phyloP scores from a whole-genome alignment of 1,140 invertebrate species.

The Drosophila guanche region DNA sequence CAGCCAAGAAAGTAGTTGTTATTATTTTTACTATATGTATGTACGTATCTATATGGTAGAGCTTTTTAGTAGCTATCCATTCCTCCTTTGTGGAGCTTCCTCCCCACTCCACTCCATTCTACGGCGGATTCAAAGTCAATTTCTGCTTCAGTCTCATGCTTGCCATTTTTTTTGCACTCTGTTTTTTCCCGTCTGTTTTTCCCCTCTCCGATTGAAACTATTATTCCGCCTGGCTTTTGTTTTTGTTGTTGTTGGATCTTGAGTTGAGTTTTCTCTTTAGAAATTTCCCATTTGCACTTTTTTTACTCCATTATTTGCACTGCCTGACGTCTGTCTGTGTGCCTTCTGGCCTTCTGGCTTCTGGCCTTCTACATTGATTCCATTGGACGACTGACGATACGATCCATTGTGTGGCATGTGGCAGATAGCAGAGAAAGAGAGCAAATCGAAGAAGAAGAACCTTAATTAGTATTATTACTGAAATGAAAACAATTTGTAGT shows the following conservation, averaged over 20 bases:
- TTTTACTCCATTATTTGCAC: conserved; percentile 41
- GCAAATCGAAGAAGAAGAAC: conserved; percentile 51
- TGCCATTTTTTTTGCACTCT: conserved; percentile 21
- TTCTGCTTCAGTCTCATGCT: conserved; percentile 20
- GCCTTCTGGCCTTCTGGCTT: conserved; percentile 18
- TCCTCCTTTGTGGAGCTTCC: neutral
- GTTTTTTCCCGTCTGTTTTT: conserved; percentile 8
- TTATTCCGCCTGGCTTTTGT: conserved; percentile 37
- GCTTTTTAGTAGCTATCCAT: too few species aligned
- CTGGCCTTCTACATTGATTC: neutral
- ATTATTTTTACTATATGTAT: conserved; percentile 26
- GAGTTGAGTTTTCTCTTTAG: conserved; percentile 63
- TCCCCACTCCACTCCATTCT: neutral
- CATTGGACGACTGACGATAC: neutral
- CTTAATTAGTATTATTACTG: conserved; percentile 77
- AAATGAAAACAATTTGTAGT: conserved; percentile 76
- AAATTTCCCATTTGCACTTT: conserved; percentile 58
- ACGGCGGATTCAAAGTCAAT: conserved; percentile 33
- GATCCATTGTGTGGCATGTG: conserved; percentile 9
- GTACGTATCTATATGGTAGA: too few species aligned
- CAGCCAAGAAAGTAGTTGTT: conserved; percentile 60
- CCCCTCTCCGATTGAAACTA: neutral
- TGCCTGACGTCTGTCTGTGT: conserved; percentile 45
- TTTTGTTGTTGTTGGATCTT: conserved; percentile 20
- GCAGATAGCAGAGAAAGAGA: conserved; percentile 4